Base-by-base conservation (phyloP, 2,797 vertebrate species). In the Labroides dimidiatus region DNA sequence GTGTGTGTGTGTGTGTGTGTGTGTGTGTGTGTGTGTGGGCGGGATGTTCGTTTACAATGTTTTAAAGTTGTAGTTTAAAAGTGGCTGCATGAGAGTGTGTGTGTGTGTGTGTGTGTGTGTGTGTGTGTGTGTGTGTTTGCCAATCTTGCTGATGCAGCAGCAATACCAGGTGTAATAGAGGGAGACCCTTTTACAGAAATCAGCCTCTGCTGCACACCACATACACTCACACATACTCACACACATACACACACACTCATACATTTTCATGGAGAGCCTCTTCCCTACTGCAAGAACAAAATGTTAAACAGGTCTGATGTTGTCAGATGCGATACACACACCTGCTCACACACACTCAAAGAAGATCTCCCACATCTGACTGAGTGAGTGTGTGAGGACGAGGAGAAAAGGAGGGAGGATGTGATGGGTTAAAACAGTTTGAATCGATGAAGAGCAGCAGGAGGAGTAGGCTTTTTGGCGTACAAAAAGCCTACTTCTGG, bases 101-200 rank as follows among this genome's bases (percentile, higher is more conserved):
- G 69, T 61, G 55, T 42, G 58, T 69, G n/a, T n/a, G n/a, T n/a
- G n/a, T n/a, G n/a, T n/a, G 53, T 53, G 49, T 30, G 64, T 16
- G 33, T 53, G 50, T 33, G 48, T 75, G 39, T 33, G 43, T 30
- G 41, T 30, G 42, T 36, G 42, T 55, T 10, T 8, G 64, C 36
- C 50, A 27, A 71, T 68, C 12, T 33, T 84, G 88, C 86, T 88
- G 85, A 87, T 76, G 37, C 67, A 76, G 87, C 85, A 85, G 41
- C 39, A 73, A 62, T 48, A 67, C 44, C 42, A 51, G 51, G 63
- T 80, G 68, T 74, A 67, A 69, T 37, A 69, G 73, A 80, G 62
- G 36, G 51, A 69, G 54, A 72, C 61, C 50, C 49, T 61, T 72
- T 68, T 27, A 65, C 27, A 60, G 20, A 63, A 71, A 75, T 52